These are phyloP conservation scores for Ormia ochracea DNA, from an alignment of 2,888 invertebrate genomes.

Conservation along the genomic window DNA sequence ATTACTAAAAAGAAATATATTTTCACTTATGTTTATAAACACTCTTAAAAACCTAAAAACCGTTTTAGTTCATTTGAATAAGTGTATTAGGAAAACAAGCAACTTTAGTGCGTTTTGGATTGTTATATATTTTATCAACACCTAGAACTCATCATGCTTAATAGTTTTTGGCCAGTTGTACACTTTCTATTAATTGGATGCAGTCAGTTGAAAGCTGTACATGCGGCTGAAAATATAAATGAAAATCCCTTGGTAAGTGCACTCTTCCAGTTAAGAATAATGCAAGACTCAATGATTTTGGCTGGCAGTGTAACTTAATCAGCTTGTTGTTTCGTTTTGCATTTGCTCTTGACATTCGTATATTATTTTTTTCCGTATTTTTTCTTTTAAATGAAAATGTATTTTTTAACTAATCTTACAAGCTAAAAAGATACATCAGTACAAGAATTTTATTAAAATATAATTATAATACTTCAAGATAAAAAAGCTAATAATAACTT, in stretches of 20 bases:
- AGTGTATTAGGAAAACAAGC: background rate
- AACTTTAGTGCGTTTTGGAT: background rate
- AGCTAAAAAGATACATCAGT: too few species aligned
- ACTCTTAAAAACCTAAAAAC: background rate
- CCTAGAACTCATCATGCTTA: constrained; percentile 22
- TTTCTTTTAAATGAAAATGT: too few species aligned
- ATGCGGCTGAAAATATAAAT: constrained; percentile 23
- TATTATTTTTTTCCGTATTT: too few species aligned
- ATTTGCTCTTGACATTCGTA: too few species aligned
- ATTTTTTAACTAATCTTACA: too few species aligned
- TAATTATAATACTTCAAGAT: too few species aligned
- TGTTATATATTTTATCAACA: background rate
- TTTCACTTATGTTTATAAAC: background rate
- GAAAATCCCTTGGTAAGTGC: constrained; percentile 56
- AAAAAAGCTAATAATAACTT: too few species aligned
- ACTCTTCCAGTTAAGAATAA: too few species aligned
- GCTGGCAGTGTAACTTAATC: too few species aligned
- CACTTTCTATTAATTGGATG: constrained; percentile 49
- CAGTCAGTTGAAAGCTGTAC: constrained; percentile 50
- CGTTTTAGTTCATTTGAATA: background rate
- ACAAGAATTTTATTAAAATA: too few species aligned
- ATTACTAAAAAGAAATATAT: background rate
- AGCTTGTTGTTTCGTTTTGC: too few species aligned
- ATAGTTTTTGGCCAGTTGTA: constrained; percentile 48
- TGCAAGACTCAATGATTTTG: too few species aligned